Base-by-base conservation (phyloP, 2,797 vertebrate genomes). In the Gorsachius magnificus region DNA sequence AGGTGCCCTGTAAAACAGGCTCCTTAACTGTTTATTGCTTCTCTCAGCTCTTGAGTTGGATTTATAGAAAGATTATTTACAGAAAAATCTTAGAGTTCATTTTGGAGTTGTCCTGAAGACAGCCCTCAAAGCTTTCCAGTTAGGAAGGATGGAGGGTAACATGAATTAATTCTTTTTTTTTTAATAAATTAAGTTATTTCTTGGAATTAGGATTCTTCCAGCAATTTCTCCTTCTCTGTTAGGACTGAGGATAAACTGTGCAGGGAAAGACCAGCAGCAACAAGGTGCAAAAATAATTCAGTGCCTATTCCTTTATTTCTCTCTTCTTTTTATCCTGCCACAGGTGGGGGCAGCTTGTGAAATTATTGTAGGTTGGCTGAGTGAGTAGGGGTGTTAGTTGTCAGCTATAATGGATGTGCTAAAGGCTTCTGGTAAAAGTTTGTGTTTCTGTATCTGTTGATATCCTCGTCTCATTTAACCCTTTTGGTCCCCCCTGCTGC, bases 341-440 rank as follows among this genome's bases (percentile, higher is more conserved):
- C 25, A 28, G 89, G 56, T 70, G 35, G 48, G 50, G 66, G 83
- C 77, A 85, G 64, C 38, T 74, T 84, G 80, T 88, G 91, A 90
- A 90, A 83, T 50, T 51, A 11, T 53, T 54, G 68, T 89, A 26
- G 63, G 48, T 10, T 96, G 75, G 21, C 89, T 96, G 72, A 16
- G 28, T 74, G 91, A 86, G 77, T 50, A 96, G 64, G 80, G 75
- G 54, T 89, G 83, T 76, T 86, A 93, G 61, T 75, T 78, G 70
- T 69, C 77, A 89, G 64, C 60, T 95, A 22, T 63, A 79, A 69
- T 5, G 38, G 74, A 78, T 0, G 1, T 56, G 84, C 65, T 76
- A 68, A 89, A 80, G 60, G 43, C 53, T 92, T 94, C 65, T n/a
- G 6, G 57, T 66, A 74, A 63, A 90, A 75, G 22, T 58, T 41